Conservation (phyloP, 2,113 vertebrate species). For the rabbit (Oryctolagus cuniculus) region mOryCun1.1 NC_091434.1:58495501-58496000, state of each 20-base stretch:
- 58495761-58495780: background rate
- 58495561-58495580: background rate
- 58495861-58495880: background rate
- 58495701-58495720: conserved; percentile 21
- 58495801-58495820: background rate
- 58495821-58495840: background rate
- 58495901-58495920: background rate
- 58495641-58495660: background rate
- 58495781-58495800: background rate
- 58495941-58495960: background rate
- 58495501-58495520: background rate
- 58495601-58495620: conserved; percentile 22
- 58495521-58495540: background rate
- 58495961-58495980: background rate
- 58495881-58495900: background rate
- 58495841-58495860: background rate
- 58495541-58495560: background rate
- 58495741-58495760: background rate
- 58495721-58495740: background rate
- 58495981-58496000: background rate
- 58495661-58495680: conserved; percentile 52
- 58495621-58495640: background rate
- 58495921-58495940: background rate
- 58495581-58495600: conserved; percentile 7
- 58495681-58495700: conserved; percentile 23